phyloP scores from a whole-genome alignment of 2,888 invertebrate species.

The Metopia argyrocephala region DNA sequence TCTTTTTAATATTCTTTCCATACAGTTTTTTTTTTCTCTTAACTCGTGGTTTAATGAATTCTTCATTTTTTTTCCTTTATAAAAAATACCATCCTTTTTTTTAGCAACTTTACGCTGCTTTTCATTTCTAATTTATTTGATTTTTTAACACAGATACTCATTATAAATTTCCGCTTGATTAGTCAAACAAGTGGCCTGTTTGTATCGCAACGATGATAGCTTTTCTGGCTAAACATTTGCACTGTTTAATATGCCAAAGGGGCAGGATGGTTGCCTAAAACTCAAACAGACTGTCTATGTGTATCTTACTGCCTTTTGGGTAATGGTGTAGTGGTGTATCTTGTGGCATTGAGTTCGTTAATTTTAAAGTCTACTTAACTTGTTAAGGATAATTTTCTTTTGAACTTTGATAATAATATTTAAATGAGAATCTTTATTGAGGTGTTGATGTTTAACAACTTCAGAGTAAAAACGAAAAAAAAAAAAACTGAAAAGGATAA shows the following conservation, averaged over 20 bases:
- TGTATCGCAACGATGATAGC: conserved; percentile 41
- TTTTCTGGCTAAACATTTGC: conserved; percentile 25
- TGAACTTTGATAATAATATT: conserved; percentile 63
- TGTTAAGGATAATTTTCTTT: conserved; percentile 61
- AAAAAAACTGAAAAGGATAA: conserved; percentile 41
- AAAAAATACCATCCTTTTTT: conserved; percentile 34
- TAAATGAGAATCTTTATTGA: conserved; percentile 64
- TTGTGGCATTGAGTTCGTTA: conserved; percentile 56
- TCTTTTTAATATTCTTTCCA: neutral
- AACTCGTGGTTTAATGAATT: conserved; percentile 29
- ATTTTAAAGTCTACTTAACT: conserved; percentile 62
- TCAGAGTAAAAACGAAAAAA: conserved; percentile 48
- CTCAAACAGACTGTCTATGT: no score
- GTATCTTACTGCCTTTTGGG: neutral
- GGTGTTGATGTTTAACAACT: conserved; percentile 63
- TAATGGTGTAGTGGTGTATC: conserved; percentile 16
- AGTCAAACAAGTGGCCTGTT: conserved; percentile 69
- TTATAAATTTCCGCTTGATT: conserved; percentile 69
- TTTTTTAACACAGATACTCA: conserved; percentile 59
- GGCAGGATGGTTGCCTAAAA: neutral
- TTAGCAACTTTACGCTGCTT: conserved; percentile 32
- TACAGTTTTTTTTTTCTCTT: neutral
- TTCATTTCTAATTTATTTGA: neutral
- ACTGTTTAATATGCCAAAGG: no score
- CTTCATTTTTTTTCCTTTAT: conserved; percentile 5